Base-by-base conservation (phyloP, 37 sponge, comb jelly and placozoan genomes). In the Agelas oroides region DNA sequence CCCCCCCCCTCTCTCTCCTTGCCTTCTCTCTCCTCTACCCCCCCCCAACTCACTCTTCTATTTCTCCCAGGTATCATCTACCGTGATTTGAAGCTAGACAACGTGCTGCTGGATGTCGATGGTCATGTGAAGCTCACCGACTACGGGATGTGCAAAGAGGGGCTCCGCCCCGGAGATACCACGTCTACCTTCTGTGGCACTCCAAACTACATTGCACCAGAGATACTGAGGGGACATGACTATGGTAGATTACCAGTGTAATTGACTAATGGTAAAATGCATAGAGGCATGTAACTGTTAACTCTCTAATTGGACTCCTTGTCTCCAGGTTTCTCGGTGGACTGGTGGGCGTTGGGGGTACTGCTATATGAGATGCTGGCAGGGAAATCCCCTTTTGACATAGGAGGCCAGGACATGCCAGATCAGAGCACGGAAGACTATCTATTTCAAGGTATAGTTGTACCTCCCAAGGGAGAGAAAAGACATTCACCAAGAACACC, bases 271-370 rank as follows among this genome's bases (percentile, higher is more conserved):
- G n/a, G n/a, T n/a, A n/a, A n/a, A n/a, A n/a, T n/a, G n/a, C n/a
- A n/a, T n/a, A n/a, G n/a, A n/a, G 46, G 6, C 46, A 46, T 46
- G 3, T 46, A 46, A 46, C 46, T n/a, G n/a, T 46, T 46, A 46
- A 3, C 46, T 46, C 46, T 46, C 46, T 46, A 46, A 46, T 46
- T 46, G 46, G 46, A 46, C 46, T 8, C 8, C 46, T 1, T 30
- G 1, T 27, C 60, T 36, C 65, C 33, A 94, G 95, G 91, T 28
- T 97, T 88, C 76, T 87, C 92, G 54, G 98, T 98, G 63, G 98
- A 98, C 81, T 98, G 98, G 98, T 98, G 98, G 98, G 98, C 98
- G 1, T 77, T 98, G 27, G 98, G 98, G 21, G 98, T 98, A 64
- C 81, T 98, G n/a, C 73, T 95, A 53, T 98, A 88, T 78, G 98